Evolutionary conservation across 2,888 invertebrate species (phyloP), one percentile per base, ranked within the genome.

Genomic region (Sarcophaga caerulescens): DNA sequence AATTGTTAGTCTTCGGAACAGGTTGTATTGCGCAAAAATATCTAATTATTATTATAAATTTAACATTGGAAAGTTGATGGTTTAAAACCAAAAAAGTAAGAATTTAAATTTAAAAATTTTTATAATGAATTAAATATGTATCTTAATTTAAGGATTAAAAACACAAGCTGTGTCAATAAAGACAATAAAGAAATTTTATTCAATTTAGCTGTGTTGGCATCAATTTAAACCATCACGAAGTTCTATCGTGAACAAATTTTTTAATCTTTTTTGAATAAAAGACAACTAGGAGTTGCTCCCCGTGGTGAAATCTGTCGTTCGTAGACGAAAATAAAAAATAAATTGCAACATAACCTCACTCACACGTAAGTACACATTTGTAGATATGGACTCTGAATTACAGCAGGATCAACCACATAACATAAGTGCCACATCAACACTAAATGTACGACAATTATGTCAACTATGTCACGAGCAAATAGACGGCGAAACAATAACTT

Each of bases 321-420:
- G n/a, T 65, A n/a, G 35, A 12, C 47, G 47, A 47, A 47, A 47
- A 23, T 25, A 5, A 44, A 14, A 14, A 59, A 21, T 44, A 17
- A 76, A 57, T 35, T 66, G 57, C 66, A 76, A 57, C 75, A 81
- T 69, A 76, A 76, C 70, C 81, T 82, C 66, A 23, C n/a, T 47
- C 77, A 82, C 71, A 82, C 71, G 77, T 71, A 66, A 77, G 78
- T 78, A 78, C 12, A 10, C 14, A 78, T 47, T 12, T 47, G 10
- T 47, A 47, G 47, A 47, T 45, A 78, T 78, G 78, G 78, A 78
- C 77, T 45, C 77, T 52, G 23, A 25, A 21, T 21, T n/a, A 70
- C 69, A 69, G 19, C 25, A 62, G 45, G 74, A 74, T 75, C 78
- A 71, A n/a, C n/a, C n/a, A n/a, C n/a, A n/a, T n/a, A n/a, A n/a